These are phyloP conservation scores for Penaeus vannamei DNA, from an alignment of 1,140 invertebrate genomes.

Conservation along the genomic window DNA sequence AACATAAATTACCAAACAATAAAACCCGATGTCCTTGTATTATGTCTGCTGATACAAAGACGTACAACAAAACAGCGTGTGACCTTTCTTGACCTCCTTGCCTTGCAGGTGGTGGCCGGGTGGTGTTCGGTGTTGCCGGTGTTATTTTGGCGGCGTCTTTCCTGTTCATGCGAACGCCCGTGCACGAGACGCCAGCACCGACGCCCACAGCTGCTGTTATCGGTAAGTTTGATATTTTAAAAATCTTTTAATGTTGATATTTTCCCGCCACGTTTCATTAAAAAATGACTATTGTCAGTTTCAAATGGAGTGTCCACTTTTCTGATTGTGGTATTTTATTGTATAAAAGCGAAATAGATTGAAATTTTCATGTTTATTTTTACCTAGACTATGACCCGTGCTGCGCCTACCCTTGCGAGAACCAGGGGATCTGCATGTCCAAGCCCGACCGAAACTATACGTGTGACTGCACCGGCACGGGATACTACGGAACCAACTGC, in stretches of 20 bases:
- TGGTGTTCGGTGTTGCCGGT: constrained; percentile 53
- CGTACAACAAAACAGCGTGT: neutral
- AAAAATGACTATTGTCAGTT: no score
- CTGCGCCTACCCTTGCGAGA: constrained; percentile 72
- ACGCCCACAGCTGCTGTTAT: no score
- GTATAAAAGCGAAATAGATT: neutral
- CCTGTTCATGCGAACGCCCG: constrained; percentile 48
- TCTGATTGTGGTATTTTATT: neutral
- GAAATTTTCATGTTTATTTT: neutral
- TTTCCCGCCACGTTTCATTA: no score
- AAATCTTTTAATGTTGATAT: no score
- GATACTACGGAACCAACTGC: constrained; percentile 71
- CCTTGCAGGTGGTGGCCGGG: constrained; percentile 32
- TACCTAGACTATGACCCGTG: constrained; percentile 69
- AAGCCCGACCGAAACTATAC: constrained; percentile 69
- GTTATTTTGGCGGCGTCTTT: constrained; percentile 50
- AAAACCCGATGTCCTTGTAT: neutral
- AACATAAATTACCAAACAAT: no score
- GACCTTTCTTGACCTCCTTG: neutral
- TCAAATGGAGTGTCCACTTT: neutral
- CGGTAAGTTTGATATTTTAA: no score
- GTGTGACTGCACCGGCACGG: constrained; percentile 71
- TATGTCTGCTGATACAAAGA: neutral
- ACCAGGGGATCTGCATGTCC: constrained; percentile 71
- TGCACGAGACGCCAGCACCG: neutral